Evolutionary conservation across 2,888 invertebrate genomes (phyloP).

Genomic region (Serripes groenlandicus): DNA sequence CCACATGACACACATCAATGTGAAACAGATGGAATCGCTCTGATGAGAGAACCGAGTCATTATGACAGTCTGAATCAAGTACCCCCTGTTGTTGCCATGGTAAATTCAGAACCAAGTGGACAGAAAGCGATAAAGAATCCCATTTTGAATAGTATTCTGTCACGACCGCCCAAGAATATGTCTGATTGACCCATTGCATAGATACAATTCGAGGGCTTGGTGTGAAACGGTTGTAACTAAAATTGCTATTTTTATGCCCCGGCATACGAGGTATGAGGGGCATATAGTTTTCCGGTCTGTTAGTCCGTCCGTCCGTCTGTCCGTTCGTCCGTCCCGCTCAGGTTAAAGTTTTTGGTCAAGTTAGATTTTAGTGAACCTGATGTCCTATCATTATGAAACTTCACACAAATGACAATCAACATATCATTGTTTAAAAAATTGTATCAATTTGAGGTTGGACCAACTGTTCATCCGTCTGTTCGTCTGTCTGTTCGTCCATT

Average conservation of each 20-base stretch:
- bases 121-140: constrained; percentile 9
- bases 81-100: background rate
- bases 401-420: no score
- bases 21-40: background rate
- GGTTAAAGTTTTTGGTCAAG: no score
- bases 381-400: no score
- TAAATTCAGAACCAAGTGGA: background rate
- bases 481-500: no score
- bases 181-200: background rate
- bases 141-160: constrained; percentile 25
- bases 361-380: no score
- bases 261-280: background rate
- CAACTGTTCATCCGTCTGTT: no score
- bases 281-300: no score
- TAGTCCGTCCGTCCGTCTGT: no score
- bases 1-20: background rate
- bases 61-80: background rate
- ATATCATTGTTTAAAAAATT: no score
- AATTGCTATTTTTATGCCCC: background rate
- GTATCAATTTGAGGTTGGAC: no score
- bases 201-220: background rate
- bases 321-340: no score
- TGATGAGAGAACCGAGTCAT: background rate
- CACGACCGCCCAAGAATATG: constrained; percentile 9
- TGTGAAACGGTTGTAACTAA: background rate